Conservation (phyloP, 2,888 invertebrate genomes). For the Linyphia triangularis region DNA sequence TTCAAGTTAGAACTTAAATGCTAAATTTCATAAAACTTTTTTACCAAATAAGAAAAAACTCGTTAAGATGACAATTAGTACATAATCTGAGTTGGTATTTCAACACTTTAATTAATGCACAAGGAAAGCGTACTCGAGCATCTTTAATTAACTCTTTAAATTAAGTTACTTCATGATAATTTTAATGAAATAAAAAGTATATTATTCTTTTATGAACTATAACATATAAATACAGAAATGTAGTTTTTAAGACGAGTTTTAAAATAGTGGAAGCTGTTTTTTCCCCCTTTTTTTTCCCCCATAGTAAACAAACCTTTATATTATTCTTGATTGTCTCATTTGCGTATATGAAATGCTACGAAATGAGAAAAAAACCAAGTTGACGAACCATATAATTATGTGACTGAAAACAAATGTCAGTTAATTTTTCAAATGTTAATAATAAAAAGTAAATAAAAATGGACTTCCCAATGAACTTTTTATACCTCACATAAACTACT, state of each 20-base stretch:
- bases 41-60: too few species aligned
- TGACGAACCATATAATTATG: neutral
- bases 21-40: too few species aligned
- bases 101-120: neutral
- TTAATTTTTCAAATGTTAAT: neutral
- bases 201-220: neutral
- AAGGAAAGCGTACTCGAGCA: neutral
- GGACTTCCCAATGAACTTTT: constrained; percentile 4
- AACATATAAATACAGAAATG: too few species aligned
- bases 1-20: too few species aligned
- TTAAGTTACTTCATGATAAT: neutral
- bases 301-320: too few species aligned
- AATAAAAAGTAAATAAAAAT: neutral
- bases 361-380: neutral
- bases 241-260: too few species aligned
- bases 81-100: neutral
- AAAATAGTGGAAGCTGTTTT: too few species aligned
- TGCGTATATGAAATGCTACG: neutral
- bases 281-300: too few species aligned
- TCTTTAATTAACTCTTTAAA: neutral
- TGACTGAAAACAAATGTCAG: neutral
- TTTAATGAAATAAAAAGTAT: neutral
- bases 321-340: neutral
- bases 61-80: neutral
- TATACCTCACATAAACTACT: constrained; percentile 3